Conservation (phyloP, 2,888 invertebrate genomes). For the Luperina testacea region DNA sequence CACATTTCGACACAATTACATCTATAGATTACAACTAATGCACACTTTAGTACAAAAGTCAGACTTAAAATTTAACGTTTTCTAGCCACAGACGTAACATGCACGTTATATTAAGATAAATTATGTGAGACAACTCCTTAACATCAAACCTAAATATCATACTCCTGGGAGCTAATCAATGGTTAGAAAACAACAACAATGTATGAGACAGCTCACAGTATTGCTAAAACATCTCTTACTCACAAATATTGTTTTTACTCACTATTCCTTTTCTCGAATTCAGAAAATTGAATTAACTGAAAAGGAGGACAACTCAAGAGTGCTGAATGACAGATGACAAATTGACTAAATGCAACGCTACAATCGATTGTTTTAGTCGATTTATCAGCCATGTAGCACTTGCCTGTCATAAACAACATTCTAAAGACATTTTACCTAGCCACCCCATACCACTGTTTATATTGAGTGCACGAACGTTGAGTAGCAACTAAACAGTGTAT, state of each 20-base stretch:
- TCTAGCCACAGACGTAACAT: conserved; percentile 67
- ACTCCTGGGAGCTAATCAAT: conserved; percentile 61
- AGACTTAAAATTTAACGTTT: conserved; percentile 80
- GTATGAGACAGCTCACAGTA: conserved; percentile 61
- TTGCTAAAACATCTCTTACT: conserved; percentile 53
- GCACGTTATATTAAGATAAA: conserved; percentile 68
- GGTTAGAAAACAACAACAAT: conserved; percentile 61
- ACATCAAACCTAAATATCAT: conserved; percentile 65
- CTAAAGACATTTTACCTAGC: conserved; percentile 58
- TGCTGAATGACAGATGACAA: conserved; percentile 26
- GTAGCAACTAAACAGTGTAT: conserved; percentile 91
- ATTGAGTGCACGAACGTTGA: conserved; percentile 58
- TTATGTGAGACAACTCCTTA: conserved; percentile 68
- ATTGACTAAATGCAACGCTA: conserved; percentile 50
- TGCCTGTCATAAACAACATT: conserved; percentile 60
- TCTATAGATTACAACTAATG: conserved; percentile 65
- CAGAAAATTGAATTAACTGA: conserved; percentile 67
- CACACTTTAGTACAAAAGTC: conserved; percentile 80
- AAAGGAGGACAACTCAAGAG: conserved; percentile 60
- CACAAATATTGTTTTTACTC: conserved; percentile 65
- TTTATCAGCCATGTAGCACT: conserved; percentile 27
- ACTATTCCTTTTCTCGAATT: conserved; percentile 66
- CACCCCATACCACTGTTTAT: conserved; percentile 63
- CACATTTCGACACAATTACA: conserved; percentile 61
- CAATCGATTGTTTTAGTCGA: conserved; percentile 49